Percentiles rank a stretch among this genome's conserved stretches.
Evolutionary conservation across 2,113 vertebrate genomes (phyloP).

Genomic region (Cathartes aura): DNA sequence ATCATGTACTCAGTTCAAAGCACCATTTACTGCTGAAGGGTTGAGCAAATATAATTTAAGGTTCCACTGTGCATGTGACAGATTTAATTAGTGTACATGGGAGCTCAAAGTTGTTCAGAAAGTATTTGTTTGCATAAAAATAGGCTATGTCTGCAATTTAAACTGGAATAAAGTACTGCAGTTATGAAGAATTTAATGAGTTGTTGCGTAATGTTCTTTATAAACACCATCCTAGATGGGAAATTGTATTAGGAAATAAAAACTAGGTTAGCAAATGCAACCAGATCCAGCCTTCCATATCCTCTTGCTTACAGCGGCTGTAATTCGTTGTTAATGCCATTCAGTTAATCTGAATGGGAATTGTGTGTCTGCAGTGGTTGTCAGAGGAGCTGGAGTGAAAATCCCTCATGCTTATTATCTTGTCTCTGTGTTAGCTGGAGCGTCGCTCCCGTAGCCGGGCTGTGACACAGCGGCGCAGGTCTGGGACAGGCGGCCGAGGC

Average conservation of each 20-base stretch:
- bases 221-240: not conserved
- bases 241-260: conserved; percentile 14
- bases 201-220: conserved; percentile 4
- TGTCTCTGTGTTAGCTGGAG: fast-evolving
- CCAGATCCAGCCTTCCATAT: not conserved
- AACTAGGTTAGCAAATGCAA: not conserved
- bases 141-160: conserved; percentile 35
- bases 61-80: conserved; percentile 41
- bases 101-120: conserved; percentile 45
- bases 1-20: not conserved
- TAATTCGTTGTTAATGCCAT: not conserved
- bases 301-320: not conserved
- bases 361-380: not conserved
- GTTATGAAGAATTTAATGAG: conserved; percentile 43
- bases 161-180: not conserved
- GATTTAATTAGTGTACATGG: conserved; percentile 47
- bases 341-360: not conserved
- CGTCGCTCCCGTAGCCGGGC: fast-evolving
- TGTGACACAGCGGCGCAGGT: fast-evolving
- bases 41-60: conserved; percentile 46
- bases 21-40: conserved; percentile 13
- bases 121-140: conserved; percentile 62
- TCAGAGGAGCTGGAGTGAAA: not conserved
- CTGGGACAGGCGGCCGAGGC: not conserved
- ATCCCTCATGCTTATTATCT: not conserved